Conservation (phyloP, 2,797 vertebrate species). For the Scomberomorus guttatus region DNA sequence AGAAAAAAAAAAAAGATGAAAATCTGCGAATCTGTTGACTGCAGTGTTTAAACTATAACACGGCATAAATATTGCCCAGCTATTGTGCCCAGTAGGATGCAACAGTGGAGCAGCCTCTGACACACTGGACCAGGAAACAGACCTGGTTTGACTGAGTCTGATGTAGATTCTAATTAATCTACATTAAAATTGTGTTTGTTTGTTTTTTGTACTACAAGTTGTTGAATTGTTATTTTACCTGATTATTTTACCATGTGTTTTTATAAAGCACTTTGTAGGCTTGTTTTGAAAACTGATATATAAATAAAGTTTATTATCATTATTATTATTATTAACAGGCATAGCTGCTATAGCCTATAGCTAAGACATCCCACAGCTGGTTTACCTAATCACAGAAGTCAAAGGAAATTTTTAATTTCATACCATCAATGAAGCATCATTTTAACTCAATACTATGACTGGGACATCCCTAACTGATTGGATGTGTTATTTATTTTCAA, state of each 20-base stretch:
- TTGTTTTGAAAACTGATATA: too few relatives aligned
- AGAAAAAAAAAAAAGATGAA: slow-evolving; percentile 14
- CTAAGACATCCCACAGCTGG: neutral
- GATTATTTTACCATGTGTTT: too few relatives aligned
- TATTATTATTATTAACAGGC: neutral
- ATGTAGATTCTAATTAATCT: neutral
- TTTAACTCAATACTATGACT: neutral
- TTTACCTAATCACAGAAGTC: neutral
- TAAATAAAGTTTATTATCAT: too few relatives aligned
- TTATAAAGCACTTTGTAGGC: too few relatives aligned
- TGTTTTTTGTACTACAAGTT: neutral
- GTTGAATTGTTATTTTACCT: too few relatives aligned
- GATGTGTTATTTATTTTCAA: neutral
- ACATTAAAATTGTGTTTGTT: too few relatives aligned
- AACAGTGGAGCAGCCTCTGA: slow-evolving; percentile 26
- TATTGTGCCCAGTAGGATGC: neutral
- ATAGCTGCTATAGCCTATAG: neutral
- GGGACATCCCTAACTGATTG: neutral
- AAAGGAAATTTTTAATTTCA: neutral
- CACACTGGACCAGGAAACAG: slow-evolving; percentile 28
- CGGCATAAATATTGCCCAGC: slow-evolving; percentile 42
- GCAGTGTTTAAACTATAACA: slow-evolving; percentile 49
- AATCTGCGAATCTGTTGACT: slow-evolving; percentile 53
- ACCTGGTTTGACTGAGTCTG: slow-evolving; percentile 42
- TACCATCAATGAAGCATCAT: neutral